Conservation (phyloP, 2,888 invertebrate genomes). For the Odiellus spinosus region DNA sequence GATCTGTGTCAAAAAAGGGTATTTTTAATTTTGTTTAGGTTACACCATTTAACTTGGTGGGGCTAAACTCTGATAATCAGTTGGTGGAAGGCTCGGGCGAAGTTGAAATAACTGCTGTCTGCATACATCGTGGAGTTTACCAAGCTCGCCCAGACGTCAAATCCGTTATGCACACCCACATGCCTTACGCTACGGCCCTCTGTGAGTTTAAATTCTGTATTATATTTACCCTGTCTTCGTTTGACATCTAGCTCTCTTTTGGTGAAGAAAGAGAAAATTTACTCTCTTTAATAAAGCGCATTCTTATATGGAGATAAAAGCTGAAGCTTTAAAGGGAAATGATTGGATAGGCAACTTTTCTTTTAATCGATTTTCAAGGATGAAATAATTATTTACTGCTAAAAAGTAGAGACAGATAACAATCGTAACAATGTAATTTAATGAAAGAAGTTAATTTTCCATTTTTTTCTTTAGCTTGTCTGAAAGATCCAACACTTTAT, state of each 20-base stretch:
- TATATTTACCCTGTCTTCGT: too few species aligned
- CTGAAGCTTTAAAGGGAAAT: too few species aligned
- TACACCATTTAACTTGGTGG: conserved; percentile 9
- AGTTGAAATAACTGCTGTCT: conserved; percentile 16
- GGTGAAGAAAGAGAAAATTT: too few species aligned
- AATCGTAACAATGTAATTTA: too few species aligned
- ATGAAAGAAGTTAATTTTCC: too few species aligned
- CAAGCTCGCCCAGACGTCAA: conserved; percentile 12
- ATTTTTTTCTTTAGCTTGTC: conserved; percentile 15
- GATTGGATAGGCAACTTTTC: too few species aligned
- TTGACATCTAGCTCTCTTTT: too few species aligned
- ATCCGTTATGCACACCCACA: conserved; percentile 20
- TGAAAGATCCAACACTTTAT: conserved; percentile 16
- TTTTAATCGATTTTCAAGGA: too few species aligned
- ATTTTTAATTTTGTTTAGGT: conserved; percentile 4
- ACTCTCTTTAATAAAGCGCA: too few species aligned
- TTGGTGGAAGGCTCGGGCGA: conserved; percentile 19
- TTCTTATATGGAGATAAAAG: too few species aligned
- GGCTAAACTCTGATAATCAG: conserved; percentile 6
- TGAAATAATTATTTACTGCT: too few species aligned
- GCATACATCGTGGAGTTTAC: conserved; percentile 19
- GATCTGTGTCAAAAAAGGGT: neutral
- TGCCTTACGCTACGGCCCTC: conserved; percentile 20
- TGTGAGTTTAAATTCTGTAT: conserved; percentile 9
- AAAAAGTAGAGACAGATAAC: too few species aligned